Evolutionary conservation across 2,113 vertebrate genomes (phyloP), one percentile per base, ranked within the genome.

Genomic region (Tragelaphus buxtoni): DNA sequence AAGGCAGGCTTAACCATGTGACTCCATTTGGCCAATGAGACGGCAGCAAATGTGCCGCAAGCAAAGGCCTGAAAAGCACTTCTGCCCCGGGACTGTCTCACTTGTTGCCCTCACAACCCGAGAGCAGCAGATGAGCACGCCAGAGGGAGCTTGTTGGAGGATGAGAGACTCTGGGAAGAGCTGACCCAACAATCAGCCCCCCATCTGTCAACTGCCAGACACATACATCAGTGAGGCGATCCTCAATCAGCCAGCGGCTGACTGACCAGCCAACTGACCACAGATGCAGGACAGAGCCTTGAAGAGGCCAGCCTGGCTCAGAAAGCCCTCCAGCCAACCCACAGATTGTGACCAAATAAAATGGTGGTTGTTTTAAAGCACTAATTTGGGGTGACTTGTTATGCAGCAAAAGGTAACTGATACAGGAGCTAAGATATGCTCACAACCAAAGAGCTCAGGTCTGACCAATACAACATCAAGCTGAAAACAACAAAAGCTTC

Each of bases 1-100:
- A 77, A 55, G 32, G n/a, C 22, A 20, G 47, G 49, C 30, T 82
- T 63, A 79, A n/a, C 61, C 47, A 9, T 0, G 42, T 6, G 45
- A 80, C 35, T 90, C 74, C 39, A 65, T 32, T 14, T 58, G 55
- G 60, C 53, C 80, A 74, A 30, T 10, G 4, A 32, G 30, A 86
- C 0, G 35, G 56, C 12, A 42, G 35, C 49, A 72, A 55, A 16
- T n/a, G 42, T 35, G n/a, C 53, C 2, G 1, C 3, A 9, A 56
- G 51, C 58, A 80, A 55, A 85, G 32, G 9, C 42, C n/a, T 32
- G 42, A 53, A 22, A 63, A 32, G 42, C 9, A 1, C 47, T 9
- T 47, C 74, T 22, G 14, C 17, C 24, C 39, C 2, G 0, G 32
- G 3, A n/a, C 7, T 2, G 2, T n/a, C 10, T 9, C 18, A 45